These are phyloP conservation scores for Amphipyra berbera DNA, from an alignment of 2,888 invertebrate species.

Conservation along the genomic window DNA sequence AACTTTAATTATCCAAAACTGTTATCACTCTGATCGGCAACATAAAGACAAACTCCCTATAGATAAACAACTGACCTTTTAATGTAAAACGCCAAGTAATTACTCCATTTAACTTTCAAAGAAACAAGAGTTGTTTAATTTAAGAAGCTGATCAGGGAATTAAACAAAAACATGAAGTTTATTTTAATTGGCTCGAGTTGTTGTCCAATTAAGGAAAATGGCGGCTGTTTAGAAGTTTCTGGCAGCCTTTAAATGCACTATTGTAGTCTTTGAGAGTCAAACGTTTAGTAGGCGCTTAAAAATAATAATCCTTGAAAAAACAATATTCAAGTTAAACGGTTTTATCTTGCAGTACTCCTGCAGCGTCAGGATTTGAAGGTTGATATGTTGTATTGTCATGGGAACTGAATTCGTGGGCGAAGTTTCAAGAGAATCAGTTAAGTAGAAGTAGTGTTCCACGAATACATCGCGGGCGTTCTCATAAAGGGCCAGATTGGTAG, in stretches of 20 bases:
- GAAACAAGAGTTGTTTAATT: constrained; percentile 50
- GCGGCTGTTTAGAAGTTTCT: not conserved
- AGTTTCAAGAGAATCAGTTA: too few species aligned
- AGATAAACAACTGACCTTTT: constrained; percentile 42
- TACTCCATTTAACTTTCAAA: constrained; percentile 39
- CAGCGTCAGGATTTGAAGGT: too few species aligned
- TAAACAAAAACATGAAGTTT: constrained; percentile 37
- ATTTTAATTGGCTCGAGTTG: constrained; percentile 29
- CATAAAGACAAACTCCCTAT: constrained; percentile 30
- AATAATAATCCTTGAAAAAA: too few species aligned
- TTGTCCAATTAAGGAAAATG: constrained; percentile 36
- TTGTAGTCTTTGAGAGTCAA: constrained; percentile 5
- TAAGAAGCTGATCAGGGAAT: constrained; percentile 42
- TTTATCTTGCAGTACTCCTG: too few species aligned
- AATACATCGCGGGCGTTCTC: too few species aligned
- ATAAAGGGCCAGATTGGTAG: too few species aligned
- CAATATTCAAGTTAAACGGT: too few species aligned
- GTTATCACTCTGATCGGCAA: constrained; percentile 34
- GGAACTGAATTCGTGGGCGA: too few species aligned
- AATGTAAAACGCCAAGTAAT: constrained; percentile 46
- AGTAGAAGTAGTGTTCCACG: too few species aligned
- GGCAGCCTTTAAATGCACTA: constrained; percentile 3
- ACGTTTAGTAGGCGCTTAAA: constrained; percentile 7
- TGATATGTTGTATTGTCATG: too few species aligned
- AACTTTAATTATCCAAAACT: constrained; percentile 20